phyloP scores from a whole-genome alignment of 2,888 invertebrate genomes.

The Noctuana brunneofusca region DNA sequence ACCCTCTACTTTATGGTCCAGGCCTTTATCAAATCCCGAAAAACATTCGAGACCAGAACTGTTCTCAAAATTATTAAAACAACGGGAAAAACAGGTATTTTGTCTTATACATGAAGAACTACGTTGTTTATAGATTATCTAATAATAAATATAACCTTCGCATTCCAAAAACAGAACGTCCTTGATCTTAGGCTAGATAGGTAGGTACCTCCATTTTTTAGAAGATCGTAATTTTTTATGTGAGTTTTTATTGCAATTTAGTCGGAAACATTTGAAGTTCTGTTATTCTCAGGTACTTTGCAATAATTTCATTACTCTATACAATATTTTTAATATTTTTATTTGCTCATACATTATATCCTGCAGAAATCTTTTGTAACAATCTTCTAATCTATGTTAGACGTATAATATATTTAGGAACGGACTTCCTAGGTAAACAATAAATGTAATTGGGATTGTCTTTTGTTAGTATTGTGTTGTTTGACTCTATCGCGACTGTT shows the following conservation, averaged over 20 bases:
- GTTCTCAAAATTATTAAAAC: too few species aligned
- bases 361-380: not conserved
- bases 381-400: not conserved
- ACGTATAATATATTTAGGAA: conserved; percentile 12
- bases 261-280: not conserved
- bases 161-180: not conserved
- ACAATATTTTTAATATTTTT: too few species aligned
- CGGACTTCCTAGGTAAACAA: conserved; percentile 18
- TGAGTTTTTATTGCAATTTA: not conserved
- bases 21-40: too few species aligned
- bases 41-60: too few species aligned
- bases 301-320: not conserved
- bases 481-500: conserved; percentile 33
- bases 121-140: too few species aligned
- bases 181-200: not conserved
- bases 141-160: too few species aligned
- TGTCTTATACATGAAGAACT: too few species aligned
- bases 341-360: not conserved
- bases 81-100: too few species aligned
- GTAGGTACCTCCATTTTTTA: too few species aligned
- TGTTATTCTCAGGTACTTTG: not conserved
- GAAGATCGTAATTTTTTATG: not conserved
- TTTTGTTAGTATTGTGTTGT: conserved; percentile 47
- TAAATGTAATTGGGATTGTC: conserved; percentile 43
- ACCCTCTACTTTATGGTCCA: too few species aligned